These are phyloP conservation scores for Megastigmus dorsalis DNA, from an alignment of 2,888 invertebrate genomes.

Conservation along the genomic window DNA sequence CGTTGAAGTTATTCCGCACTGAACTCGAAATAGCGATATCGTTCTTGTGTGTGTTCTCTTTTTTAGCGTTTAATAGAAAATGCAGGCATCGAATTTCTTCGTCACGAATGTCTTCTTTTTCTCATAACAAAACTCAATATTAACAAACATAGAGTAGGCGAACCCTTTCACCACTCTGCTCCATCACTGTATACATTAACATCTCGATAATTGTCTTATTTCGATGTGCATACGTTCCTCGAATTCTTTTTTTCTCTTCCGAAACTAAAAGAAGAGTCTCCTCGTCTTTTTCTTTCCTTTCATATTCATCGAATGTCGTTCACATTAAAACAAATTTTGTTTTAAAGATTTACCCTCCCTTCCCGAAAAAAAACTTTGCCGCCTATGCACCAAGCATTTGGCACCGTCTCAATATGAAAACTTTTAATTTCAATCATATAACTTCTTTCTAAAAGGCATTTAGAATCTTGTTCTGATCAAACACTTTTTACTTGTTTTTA, in stretches of 20 bases:
- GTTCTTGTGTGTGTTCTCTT: conserved; percentile 33
- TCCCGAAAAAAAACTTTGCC: conserved; percentile 8
- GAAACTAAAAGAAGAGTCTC: conserved; percentile 30
- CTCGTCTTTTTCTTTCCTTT: conserved; percentile 35
- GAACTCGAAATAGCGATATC: conserved; percentile 52
- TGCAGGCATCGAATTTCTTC: conserved; percentile 51
- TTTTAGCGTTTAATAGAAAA: conserved; percentile 51
- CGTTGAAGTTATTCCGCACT: conserved; percentile 26
- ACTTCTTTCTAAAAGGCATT: conserved; percentile 50
- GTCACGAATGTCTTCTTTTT: conserved; percentile 50
- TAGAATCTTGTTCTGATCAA: conserved; percentile 46
- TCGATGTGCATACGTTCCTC: conserved; percentile 40
- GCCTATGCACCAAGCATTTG: conserved; percentile 7
- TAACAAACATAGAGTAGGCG: conserved; percentile 59
- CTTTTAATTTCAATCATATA: conserved; percentile 40
- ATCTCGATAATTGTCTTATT: conserved; percentile 45
- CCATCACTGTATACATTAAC: conserved; percentile 30
- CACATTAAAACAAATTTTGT: conserved; percentile 43
- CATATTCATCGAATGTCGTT: conserved; percentile 47
- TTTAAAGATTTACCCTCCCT: conserved; percentile 1
- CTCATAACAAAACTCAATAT: conserved; percentile 66
- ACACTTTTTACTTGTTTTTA: not conserved
- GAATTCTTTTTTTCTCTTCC: conserved; percentile 40
- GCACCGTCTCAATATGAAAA: conserved; percentile 36
- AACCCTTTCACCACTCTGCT: conserved; percentile 25